Evolutionary conservation across 2,797 vertebrate species (phyloP), one percentile per base, ranked within the genome.

Genomic region (Australoheros facetus): DNA sequence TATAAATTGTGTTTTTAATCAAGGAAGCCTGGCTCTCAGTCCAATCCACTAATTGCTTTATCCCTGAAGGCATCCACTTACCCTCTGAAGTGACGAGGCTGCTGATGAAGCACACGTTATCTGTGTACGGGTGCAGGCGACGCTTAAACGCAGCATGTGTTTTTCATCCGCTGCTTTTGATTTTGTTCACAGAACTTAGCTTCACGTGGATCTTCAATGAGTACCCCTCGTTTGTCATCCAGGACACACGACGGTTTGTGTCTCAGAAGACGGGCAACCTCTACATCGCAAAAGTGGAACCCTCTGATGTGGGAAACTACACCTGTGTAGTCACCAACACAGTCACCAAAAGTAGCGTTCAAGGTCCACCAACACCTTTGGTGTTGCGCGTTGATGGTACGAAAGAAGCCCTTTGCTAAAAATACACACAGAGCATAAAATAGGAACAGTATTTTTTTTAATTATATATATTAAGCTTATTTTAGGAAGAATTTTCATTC

Each of bases 141-240:
- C 80, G 19, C 39, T 71, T 79, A 53, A 73, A 80, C 75, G 53
- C 53, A 57, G n/a, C 39, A 17, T 75, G 48, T 12, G 14, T 77
- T 79, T 80, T 79, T 60, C 42, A 59, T 42, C 26, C 34, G 39
- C 26, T 64, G 3, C 84, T 34, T 71, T 71, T 82, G 19, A 55
- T 74, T 81, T 73, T 74, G 2, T 92, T 59, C 54, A 21, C 92
- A 95, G 98, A 98, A 83, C 94, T 99, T 30, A 97, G 93, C 85
- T 99, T 98, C 53, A 96, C 96, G 0, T 99, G 98, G 98, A 97
- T 98, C 94, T 98, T 99, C 95, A 98, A 99, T 0, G 96, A 97
- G 82, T 97, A 96, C 88, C 97, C 98, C 0, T 96, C 95, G 1
- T 97, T 97, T 19, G 96, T 98, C 54, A 94, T 95, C 74, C 97